phyloP scores from a whole-genome alignment of 2,113 vertebrate genomes.

The Toxotes jaculatrix region DNA sequence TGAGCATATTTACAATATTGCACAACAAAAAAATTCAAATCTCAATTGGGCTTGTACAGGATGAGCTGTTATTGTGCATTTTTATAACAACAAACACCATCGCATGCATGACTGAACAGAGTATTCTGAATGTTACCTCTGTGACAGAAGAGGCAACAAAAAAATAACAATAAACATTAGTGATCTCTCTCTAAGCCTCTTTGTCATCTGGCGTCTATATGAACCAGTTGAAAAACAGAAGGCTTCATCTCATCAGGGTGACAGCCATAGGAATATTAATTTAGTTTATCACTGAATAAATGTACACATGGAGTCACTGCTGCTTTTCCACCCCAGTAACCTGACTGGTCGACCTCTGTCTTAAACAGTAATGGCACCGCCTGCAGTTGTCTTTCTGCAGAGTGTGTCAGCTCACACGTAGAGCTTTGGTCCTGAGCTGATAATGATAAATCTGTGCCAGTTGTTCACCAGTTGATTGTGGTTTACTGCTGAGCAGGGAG shows the following conservation, averaged over 20 bases:
- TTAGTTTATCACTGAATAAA: slow-evolving; percentile 37
- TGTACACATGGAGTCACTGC: slow-evolving; percentile 30
- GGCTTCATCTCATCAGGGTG: slow-evolving; percentile 34
- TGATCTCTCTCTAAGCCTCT: slow-evolving; percentile 46
- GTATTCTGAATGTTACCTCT: slow-evolving; percentile 37
- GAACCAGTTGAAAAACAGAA: slow-evolving; percentile 28
- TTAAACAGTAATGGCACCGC: slow-evolving; percentile 61
- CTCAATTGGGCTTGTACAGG: slow-evolving; percentile 27
- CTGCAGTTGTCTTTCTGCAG: slow-evolving; percentile 57
- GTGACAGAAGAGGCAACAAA: slow-evolving; percentile 50
- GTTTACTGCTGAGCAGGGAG: slow-evolving; percentile 71
- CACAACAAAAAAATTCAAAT: slow-evolving; percentile 50
- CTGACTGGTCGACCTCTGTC: slow-evolving; percentile 64
- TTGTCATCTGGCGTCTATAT: slow-evolving; percentile 30
- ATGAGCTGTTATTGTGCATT: slow-evolving; percentile 57
- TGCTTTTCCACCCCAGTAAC: slow-evolving; percentile 31
- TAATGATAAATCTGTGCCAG: slow-evolving; percentile 79
- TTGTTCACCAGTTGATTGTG: slow-evolving; percentile 80
- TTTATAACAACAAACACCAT: slow-evolving; percentile 56
- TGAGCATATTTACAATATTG: slow-evolving; percentile 56
- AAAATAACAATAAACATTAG: slow-evolving; percentile 49
- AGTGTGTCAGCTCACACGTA: slow-evolving; percentile 64
- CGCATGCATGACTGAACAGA: slow-evolving; percentile 36
- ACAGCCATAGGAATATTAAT: slow-evolving; percentile 45
- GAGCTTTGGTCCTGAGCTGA: slow-evolving; percentile 66